Evolutionary conservation across 2,113 vertebrate genomes (phyloP), one percentile per base, ranked within the genome.

Genomic region (Poicephalus gulielmi): DNA sequence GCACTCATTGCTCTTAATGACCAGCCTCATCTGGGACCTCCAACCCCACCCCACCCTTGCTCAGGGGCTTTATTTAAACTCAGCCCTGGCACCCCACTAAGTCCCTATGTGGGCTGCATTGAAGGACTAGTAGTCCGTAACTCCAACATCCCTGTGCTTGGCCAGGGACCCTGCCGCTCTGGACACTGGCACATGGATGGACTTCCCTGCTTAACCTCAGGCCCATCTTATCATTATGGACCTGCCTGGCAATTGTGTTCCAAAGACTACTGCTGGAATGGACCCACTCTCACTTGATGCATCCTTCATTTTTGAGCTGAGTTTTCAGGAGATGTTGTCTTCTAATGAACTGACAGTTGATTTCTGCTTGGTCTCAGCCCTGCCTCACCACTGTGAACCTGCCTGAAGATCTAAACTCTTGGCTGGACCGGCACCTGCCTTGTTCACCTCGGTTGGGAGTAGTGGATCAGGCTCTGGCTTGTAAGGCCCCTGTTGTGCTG

Each of bases 61-160:
- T n/a, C 37, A 16, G 43, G 7, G 62, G 47, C 17, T 73, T 28
- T 91, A 25, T 16, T 30, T 78, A 17, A 55, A 16, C 18, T 64
- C 53, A 80, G 52, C 20, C 28, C 23, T 47, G 57, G 3, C 2
- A 4, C 2, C 0, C 0, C 1, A 2, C 1, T 50, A 5, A 43
- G 13, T 1, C 3, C 6, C 10, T 33, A 37, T 37, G 37, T 37
- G 37, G 37, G 37, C 37, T 37, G 37, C 37, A 37, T 37, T 24
- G 12, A 13, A 11, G 64, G 43, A 4, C 3, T 25, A 4, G 0
- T 3, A 9, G 7, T 8, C 3, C 49, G 37, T 33, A 12, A 3
- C 2, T 33, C 30, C 3, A 43, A 0, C 13, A 17, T 14, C 24
- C 11, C 19, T 15, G 22, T 17, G 44, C 7, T 4, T 13, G 69